These are phyloP conservation scores for Aldrovandia affinis DNA, from an alignment of 2,797 vertebrate species.

Conservation along the genomic window DNA sequence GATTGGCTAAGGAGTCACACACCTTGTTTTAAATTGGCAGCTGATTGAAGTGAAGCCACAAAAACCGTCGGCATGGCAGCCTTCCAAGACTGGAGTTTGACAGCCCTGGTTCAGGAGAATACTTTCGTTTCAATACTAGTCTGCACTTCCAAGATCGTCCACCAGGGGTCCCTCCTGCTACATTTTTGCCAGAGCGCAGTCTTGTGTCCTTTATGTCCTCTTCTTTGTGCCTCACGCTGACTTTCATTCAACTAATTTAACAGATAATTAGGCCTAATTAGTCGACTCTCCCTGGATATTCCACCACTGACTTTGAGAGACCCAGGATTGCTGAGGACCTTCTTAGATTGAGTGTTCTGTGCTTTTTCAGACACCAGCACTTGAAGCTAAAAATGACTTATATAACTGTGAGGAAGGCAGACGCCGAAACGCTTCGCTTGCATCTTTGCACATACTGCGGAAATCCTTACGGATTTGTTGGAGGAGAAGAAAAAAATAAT, in stretches of 20 bases:
- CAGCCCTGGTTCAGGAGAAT: no score
- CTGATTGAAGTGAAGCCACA: no score
- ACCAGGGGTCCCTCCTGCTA: conserved; percentile 2
- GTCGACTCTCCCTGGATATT: background rate
- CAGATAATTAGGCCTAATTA: conserved; percentile 1
- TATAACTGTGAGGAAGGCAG: no score
- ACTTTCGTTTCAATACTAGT: no score
- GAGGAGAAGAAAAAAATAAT: no score
- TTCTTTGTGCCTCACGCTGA: background rate
- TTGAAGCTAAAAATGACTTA: background rate
- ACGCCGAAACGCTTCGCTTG: no score
- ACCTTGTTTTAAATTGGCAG: no score
- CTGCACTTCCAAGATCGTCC: background rate
- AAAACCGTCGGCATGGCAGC: no score
- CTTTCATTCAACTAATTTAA: conserved; percentile 11
- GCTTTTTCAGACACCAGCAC: background rate
- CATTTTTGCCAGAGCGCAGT: background rate
- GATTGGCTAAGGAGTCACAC: no score
- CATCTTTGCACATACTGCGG: no score
- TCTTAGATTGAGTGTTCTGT: background rate
- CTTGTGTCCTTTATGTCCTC: background rate
- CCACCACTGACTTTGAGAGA: background rate
- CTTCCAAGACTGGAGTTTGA: no score
- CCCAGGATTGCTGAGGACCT: background rate
- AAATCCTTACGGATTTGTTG: no score